Evolutionary conservation across 2,888 invertebrate species (phyloP), one percentile per base, ranked within the genome.

Genomic region (Plagiodera versicolora): DNA sequence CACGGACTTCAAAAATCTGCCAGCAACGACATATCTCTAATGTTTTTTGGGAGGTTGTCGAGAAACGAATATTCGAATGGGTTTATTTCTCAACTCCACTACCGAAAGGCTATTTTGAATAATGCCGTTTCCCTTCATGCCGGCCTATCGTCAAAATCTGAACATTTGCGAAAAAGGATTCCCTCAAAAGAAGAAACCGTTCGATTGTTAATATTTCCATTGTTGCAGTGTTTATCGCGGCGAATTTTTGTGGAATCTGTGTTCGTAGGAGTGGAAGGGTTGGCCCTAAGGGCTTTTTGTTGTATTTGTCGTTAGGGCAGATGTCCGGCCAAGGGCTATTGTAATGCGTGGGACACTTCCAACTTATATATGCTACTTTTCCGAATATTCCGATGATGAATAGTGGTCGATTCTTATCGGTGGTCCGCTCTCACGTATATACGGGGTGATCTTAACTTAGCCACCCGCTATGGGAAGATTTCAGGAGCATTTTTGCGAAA

Each of bases 201-300:
- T 6, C 39, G 39, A 3, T 3, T 14, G 39, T 39, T 14, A 14
- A 39, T 30, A n/a, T 19, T 19, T 30, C 28, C 53, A 62, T 65
- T 65, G 65, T 65, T 28, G 24, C 17, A 16, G 44, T 62, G 62
- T 65, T 62, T 65, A 60, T 61, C 52, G 58, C 39, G 63, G 60
- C 56, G 49, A 58, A 57, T 56, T 65, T 65, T 63, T 58, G 61
- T 59, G 55, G 55, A 58, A 63, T 58, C 55, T 61, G 49, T 52
- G 61, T 58, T 44, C 63, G 61, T 65, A 63, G 63, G 65, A 65
- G 63, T 54, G 50, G 48, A 64, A 63, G 63, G 65, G 63, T 63
- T 63, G 51, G 47, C 46, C 54, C 54, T 19, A 46, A 24, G n/a
- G 61, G 54, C 10, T 17, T 50, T n/a, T n/a, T n/a, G n/a, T n/a